These are phyloP conservation scores for Zingel zingel DNA, from an alignment of 2,113 vertebrate species.

Conservation along the genomic window DNA sequence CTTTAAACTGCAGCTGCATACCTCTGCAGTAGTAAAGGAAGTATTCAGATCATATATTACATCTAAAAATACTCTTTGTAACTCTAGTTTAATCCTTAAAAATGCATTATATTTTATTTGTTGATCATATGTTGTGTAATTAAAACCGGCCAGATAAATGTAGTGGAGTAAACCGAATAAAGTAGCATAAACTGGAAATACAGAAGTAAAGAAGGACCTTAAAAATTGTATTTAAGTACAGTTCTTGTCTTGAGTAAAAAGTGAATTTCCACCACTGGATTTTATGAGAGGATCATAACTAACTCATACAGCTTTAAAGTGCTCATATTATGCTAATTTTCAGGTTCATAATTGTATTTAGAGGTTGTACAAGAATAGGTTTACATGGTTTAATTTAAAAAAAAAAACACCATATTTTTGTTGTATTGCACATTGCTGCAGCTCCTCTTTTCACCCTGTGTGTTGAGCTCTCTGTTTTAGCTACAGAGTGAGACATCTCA, in stretches of 20 bases:
- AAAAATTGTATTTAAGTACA: neutral
- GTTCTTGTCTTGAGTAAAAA: neutral
- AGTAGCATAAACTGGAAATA: neutral
- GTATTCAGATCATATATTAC: neutral
- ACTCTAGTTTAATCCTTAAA: neutral
- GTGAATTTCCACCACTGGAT: neutral
- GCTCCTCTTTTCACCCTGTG: too few relatives aligned
- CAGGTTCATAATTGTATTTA: too few relatives aligned
- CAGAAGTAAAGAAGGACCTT: neutral
- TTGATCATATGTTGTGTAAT: neutral
- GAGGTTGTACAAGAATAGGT: too few relatives aligned
- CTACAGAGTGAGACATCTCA: too few relatives aligned
- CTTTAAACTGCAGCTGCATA: neutral
- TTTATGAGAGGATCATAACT: neutral
- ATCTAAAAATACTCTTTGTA: neutral
- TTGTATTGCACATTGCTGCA: too few relatives aligned
- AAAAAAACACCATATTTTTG: too few relatives aligned
- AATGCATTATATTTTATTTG: neutral
- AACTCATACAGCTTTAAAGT: neutral
- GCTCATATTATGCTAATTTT: too few relatives aligned
- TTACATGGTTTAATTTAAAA: too few relatives aligned
- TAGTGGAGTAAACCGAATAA: neutral
- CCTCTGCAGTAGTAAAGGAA: neutral
- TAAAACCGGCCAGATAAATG: neutral
- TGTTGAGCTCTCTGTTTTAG: too few relatives aligned